phyloP scores from a whole-genome alignment of 2,888 invertebrate species.

The Lordiphosa andalusiaca region DNA sequence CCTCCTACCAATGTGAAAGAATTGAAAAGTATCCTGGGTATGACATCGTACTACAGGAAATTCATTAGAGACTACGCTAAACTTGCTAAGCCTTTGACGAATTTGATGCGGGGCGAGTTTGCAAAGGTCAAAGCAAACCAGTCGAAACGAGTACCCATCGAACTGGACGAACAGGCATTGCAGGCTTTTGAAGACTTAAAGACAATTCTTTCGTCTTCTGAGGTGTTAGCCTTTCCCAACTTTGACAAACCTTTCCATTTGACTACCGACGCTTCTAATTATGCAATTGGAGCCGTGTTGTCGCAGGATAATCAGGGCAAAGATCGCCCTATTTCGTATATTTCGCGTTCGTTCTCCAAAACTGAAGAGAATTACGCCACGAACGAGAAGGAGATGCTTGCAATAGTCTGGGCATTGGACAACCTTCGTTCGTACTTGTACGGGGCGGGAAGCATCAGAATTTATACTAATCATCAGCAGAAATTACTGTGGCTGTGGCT shows the following conservation, averaged over 20 bases:
- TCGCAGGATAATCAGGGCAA: slow-evolving; percentile 1
- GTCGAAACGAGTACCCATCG: slow-evolving; percentile 22
- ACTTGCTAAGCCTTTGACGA: slow-evolving; percentile 34
- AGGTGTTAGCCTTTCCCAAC: slow-evolving; percentile 20
- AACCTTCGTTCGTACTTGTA: slow-evolving; percentile 10
- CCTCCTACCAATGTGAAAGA: slow-evolving; percentile 28
- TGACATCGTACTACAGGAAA: slow-evolving; percentile 17
- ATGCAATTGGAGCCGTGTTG: slow-evolving; percentile 11
- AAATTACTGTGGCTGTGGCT: no score
- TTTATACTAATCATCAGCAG: slow-evolving; percentile 11
- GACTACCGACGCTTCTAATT: slow-evolving; percentile 20
- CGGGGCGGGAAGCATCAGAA: slow-evolving; percentile 2
- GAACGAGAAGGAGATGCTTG: slow-evolving; percentile 6
- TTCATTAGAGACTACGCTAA: slow-evolving; percentile 31
- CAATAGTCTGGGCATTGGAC: slow-evolving; percentile 14
- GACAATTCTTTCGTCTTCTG: no score
- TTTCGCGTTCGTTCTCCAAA: background rate
- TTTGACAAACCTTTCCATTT: slow-evolving; percentile 22
- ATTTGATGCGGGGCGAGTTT: slow-evolving; percentile 31
- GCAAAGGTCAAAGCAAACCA: slow-evolving; percentile 23
- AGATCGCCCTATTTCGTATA: slow-evolving; percentile 1
- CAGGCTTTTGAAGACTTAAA: no score
- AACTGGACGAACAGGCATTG: slow-evolving; percentile 8
- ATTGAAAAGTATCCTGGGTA: slow-evolving; percentile 19
- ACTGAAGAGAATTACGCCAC: slow-evolving; percentile 2